These are phyloP conservation scores for Zaprionus camerounensis DNA, from an alignment of 1,140 invertebrate species.

Conservation along the genomic window DNA sequence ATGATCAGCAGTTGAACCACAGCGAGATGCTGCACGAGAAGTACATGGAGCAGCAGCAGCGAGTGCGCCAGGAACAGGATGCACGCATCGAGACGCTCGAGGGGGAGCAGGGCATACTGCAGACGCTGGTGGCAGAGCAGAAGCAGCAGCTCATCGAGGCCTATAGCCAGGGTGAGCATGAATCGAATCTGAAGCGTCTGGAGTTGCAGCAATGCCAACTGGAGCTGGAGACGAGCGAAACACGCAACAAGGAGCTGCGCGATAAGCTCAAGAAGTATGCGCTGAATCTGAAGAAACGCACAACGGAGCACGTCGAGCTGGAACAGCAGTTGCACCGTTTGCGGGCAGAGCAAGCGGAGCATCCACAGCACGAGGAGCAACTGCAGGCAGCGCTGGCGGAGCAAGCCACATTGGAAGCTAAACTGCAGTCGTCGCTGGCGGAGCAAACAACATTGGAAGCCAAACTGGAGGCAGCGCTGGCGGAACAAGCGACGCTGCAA, in stretches of 20 bases:
- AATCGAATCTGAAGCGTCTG: conserved; percentile 85
- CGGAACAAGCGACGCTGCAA: conserved; percentile 14
- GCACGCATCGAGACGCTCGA: conserved; percentile 63
- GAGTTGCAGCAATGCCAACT: conserved; percentile 84
- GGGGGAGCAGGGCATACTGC: conserved; percentile 70
- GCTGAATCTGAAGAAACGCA: conserved; percentile 90
- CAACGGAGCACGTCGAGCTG: conserved; percentile 87
- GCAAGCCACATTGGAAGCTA: conserved; percentile 84
- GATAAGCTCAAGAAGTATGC: conserved; percentile 92
- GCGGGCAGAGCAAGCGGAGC: conserved; percentile 26
- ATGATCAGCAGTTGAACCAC: conserved; percentile 63
- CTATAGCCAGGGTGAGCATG: conserved; percentile 71
- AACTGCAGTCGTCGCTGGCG: conserved; percentile 80
- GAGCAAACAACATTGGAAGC: conserved; percentile 86
- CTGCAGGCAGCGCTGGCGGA: neutral
- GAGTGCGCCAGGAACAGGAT: conserved; percentile 63
- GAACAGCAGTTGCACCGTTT: conserved; percentile 83
- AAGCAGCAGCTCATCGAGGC: conserved; percentile 81
- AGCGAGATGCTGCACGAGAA: conserved; percentile 74
- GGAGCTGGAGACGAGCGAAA: conserved; percentile 84
- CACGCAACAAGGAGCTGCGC: conserved; percentile 83
- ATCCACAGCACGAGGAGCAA: neutral
- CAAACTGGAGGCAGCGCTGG: conserved; percentile 84
- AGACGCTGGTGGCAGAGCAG: conserved; percentile 72
- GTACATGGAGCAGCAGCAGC: conserved; percentile 71